Evolutionary conservation across 2,797 vertebrate genomes (phyloP).

Genomic region (Helostoma temminkii): DNA sequence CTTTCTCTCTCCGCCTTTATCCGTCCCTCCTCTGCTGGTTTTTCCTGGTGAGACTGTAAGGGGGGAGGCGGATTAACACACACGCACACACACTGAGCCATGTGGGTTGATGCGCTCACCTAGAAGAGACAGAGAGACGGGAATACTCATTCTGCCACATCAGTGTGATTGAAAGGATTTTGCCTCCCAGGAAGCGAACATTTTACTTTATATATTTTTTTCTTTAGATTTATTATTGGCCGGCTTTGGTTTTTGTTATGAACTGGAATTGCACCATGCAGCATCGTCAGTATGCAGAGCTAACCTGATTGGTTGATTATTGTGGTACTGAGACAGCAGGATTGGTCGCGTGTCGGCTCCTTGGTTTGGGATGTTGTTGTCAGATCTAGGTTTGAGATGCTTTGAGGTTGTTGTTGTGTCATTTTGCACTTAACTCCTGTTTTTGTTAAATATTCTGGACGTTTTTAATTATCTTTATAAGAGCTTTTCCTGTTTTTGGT

Average conservation of each 20-base stretch:
- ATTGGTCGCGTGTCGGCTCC: slow-evolving; percentile 44
- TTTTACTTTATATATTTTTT: slow-evolving; percentile 28
- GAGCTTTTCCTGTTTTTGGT: neutral
- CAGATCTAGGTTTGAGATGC: slow-evolving; percentile 23
- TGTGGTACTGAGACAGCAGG: slow-evolving; percentile 39
- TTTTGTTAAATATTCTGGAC: neutral
- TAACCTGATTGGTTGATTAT: slow-evolving; percentile 65
- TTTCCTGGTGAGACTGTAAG: slow-evolving; percentile 79
- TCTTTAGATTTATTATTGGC: slow-evolving; percentile 7
- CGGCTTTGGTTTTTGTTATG: slow-evolving; percentile 50
- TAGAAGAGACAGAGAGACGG: slow-evolving; percentile 37
- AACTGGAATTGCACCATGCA: slow-evolving; percentile 51
- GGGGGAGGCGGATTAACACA: slow-evolving; percentile 80
- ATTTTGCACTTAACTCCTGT: neutral
- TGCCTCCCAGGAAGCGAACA: neutral
- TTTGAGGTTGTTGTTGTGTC: slow-evolving; percentile 13
- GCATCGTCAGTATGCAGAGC: slow-evolving; percentile 33
- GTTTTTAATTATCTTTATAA: neutral
- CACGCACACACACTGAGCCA: slow-evolving; percentile 57
- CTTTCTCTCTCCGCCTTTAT: slow-evolving; percentile 1
- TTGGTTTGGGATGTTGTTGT: slow-evolving; percentile 57
- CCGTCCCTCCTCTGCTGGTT: slow-evolving; percentile 45
- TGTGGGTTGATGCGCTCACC: slow-evolving; percentile 68
- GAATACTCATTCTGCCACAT: slow-evolving; percentile 41
- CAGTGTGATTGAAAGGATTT: slow-evolving; percentile 33